Conservation (phyloP, 2,888 invertebrate genomes). For the Nephrotoma appendiculata region DNA sequence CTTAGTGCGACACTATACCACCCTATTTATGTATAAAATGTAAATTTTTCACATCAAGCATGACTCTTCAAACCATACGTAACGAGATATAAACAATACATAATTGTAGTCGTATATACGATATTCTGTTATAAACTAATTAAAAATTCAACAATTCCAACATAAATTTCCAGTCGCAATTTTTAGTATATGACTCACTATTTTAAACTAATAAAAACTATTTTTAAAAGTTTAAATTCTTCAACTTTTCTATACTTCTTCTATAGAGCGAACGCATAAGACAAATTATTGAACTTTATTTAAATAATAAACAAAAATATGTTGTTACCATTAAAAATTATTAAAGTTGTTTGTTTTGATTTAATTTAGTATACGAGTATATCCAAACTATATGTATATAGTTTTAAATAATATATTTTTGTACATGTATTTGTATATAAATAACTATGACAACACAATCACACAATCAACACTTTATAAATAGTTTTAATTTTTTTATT, state of each 20-base stretch:
- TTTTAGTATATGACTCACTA: not conserved
- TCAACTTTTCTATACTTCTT: not conserved
- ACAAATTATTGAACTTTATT: not conserved
- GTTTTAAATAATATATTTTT: not conserved
- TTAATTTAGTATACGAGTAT: not conserved
- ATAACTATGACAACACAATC: not conserved
- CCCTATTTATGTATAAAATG: not conserved
- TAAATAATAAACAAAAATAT: not conserved
- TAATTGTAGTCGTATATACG: not conserved
- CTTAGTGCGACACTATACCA: not conserved
- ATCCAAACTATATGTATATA: not conserved
- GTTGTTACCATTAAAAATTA: not conserved
- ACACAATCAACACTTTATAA: not conserved
- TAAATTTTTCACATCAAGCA: not conserved
- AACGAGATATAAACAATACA: not conserved
- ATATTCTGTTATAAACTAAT: not conserved
- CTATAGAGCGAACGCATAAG: not conserved
- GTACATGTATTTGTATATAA: not conserved
- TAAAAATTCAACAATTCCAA: not conserved
- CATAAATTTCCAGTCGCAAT: not conserved
- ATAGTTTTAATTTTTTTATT: not conserved
- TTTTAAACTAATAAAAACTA: not conserved
- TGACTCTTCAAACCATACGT: not conserved
- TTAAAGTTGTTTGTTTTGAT: not conserved
- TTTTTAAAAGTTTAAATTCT: not conserved